Evolutionary conservation across 2,113 vertebrate species (phyloP).

Genomic region (Neoarius graeffei): DNA sequence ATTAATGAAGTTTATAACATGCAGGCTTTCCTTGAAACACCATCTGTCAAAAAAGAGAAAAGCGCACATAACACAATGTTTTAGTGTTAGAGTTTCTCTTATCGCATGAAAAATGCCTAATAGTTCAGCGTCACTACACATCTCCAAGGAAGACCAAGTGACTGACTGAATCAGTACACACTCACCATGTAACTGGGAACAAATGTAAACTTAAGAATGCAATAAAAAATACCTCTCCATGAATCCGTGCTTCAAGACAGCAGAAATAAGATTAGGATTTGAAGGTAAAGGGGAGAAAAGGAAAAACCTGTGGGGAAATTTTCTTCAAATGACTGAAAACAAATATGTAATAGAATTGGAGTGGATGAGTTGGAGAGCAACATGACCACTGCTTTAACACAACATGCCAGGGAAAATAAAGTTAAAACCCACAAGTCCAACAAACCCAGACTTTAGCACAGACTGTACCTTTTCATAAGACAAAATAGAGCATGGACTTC

Average conservation of each 20-base stretch:
- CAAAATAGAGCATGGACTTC: slow-evolving; percentile 39
- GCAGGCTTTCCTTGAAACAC: slow-evolving; percentile 38
- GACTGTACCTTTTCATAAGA: slow-evolving; percentile 30
- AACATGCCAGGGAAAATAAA: slow-evolving; percentile 43
- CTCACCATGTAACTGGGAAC: slow-evolving; percentile 59
- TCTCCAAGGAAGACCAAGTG: slow-evolving; percentile 3
- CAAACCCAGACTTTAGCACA: slow-evolving; percentile 11
- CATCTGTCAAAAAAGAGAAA: slow-evolving; percentile 44
- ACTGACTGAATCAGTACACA: slow-evolving; percentile 24
- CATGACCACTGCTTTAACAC: slow-evolving; percentile 64
- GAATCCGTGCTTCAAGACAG: slow-evolving; percentile 61
- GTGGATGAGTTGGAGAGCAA: slow-evolving; percentile 64
- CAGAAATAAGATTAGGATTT: slow-evolving; percentile 64
- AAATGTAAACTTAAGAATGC: slow-evolving; percentile 63
- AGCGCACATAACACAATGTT: background rate
- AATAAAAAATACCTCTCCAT: slow-evolving; percentile 63
- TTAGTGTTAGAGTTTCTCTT: slow-evolving; percentile 15
- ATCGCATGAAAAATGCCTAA: background rate
- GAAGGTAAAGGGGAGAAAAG: slow-evolving; percentile 28
- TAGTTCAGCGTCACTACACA: background rate
- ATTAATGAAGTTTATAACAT: slow-evolving; percentile 60
- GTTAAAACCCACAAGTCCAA: slow-evolving; percentile 37
- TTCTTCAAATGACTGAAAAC: slow-evolving; percentile 66
- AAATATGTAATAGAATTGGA: slow-evolving; percentile 65
- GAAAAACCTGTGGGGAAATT: slow-evolving; percentile 65